These are phyloP conservation scores for Doryteuthis pealeii DNA, from an alignment of 1,140 invertebrate species.

Conservation along the genomic window DNA sequence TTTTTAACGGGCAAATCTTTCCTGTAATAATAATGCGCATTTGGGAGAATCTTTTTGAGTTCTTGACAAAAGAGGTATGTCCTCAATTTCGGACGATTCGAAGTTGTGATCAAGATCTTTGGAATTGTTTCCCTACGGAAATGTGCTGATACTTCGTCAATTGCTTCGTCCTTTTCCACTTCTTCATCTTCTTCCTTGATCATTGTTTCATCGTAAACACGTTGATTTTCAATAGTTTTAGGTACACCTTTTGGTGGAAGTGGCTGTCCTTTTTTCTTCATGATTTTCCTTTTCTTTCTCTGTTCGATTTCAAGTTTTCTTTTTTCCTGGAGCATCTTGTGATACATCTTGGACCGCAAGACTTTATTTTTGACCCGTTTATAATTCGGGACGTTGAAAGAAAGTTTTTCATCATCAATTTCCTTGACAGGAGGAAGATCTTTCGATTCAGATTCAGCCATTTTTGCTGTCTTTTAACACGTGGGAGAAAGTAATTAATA, in stretches of 20 bases:
- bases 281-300: background rate
- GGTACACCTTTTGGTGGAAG: slow-evolving; percentile 73
- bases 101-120: slow-evolving; percentile 92
- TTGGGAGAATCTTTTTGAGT: slow-evolving; percentile 86
- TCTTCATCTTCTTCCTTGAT: slow-evolving; percentile 77
- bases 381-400: background rate
- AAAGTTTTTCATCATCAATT: too few relatives aligned
- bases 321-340: background rate
- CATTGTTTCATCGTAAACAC: slow-evolving; percentile 90
- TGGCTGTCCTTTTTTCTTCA: background rate
- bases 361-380: slow-evolving; percentile 1
- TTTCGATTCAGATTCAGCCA: too few relatives aligned
- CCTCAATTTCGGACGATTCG: slow-evolving; percentile 86
- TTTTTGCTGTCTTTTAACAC: too few relatives aligned
- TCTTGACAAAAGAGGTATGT: slow-evolving; percentile 92
- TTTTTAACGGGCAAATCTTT: slow-evolving; percentile 89
- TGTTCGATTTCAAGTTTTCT: background rate
- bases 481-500: too few relatives aligned
- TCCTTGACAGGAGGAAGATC: too few relatives aligned
- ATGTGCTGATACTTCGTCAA: slow-evolving; percentile 87
- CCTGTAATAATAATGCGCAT: slow-evolving; percentile 77
- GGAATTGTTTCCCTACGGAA: slow-evolving; percentile 84
- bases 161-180: slow-evolving; percentile 72
- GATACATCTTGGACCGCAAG: background rate
- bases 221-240: slow-evolving; percentile 88